These are phyloP conservation scores for Pasiphila rectangulata DNA, from an alignment of 2,888 invertebrate genomes.

Conservation along the genomic window DNA sequence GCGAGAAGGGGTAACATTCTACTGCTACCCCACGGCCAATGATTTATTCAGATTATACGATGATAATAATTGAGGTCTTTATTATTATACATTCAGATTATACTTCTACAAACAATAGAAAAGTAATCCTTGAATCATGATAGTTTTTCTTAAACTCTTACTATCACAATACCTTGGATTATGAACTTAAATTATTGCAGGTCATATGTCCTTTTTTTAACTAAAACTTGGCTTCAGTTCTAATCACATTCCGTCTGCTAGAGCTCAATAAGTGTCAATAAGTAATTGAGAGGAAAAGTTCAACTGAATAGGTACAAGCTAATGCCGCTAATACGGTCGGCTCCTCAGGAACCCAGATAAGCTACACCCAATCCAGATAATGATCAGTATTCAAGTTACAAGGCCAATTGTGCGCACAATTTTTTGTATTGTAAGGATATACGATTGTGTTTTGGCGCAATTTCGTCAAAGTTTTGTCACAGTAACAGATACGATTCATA, in stretches of 20 bases:
- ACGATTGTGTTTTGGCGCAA: constrained; percentile 73
- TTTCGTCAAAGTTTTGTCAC: constrained; percentile 63
- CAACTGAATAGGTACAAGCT: constrained; percentile 59
- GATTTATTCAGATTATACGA: too few relatives aligned
- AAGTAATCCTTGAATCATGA: too few relatives aligned
- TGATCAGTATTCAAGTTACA: constrained; percentile 75
- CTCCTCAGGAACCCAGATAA: constrained; percentile 67
- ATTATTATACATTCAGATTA: too few relatives aligned
- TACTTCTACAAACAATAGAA: too few relatives aligned
- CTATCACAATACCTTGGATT: too few relatives aligned
- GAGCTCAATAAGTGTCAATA: constrained; percentile 47
- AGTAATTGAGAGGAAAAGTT: constrained; percentile 65
- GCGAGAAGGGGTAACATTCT: too few relatives aligned
- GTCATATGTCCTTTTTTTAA: too few relatives aligned
- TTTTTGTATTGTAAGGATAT: constrained; percentile 61
- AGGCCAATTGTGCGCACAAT: constrained; percentile 62
- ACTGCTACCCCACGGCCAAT: too few relatives aligned
- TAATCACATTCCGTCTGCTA: constrained; percentile 33
- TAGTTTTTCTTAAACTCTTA: too few relatives aligned
- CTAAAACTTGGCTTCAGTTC: neutral
- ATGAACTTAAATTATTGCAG: too few relatives aligned
- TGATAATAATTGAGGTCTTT: too few relatives aligned
- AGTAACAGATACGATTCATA: constrained; percentile 65
- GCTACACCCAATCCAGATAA: constrained; percentile 67
- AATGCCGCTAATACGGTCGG: constrained; percentile 57